Evolutionary conservation across 2,888 invertebrate genomes (phyloP).

Genomic region (Hemithea aestivaria): DNA sequence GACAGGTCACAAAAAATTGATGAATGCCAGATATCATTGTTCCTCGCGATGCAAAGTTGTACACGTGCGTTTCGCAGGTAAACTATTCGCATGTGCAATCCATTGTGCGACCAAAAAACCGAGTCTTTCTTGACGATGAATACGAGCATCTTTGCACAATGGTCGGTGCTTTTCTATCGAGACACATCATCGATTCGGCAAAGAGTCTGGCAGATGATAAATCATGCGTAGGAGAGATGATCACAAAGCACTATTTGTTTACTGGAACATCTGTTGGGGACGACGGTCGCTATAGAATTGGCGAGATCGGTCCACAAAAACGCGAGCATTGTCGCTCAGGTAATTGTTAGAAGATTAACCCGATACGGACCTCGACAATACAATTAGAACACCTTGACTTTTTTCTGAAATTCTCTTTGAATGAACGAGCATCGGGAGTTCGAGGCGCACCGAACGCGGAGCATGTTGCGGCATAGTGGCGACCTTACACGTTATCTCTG

Average conservation of each 20-base stretch:
- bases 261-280: constrained; percentile 68
- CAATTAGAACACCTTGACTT: constrained; percentile 67
- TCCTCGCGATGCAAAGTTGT: constrained; percentile 57
- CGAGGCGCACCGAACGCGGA: constrained; percentile 28
- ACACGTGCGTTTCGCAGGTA: constrained; percentile 77
- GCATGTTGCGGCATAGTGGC: constrained; percentile 55
- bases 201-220: constrained; percentile 50
- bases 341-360: constrained; percentile 74
- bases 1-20: constrained; percentile 35
- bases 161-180: constrained; percentile 49
- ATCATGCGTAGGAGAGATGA: constrained; percentile 71
- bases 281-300: constrained; percentile 52
- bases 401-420: constrained; percentile 36
- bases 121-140: constrained; percentile 62
- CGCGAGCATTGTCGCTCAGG: constrained; percentile 56
- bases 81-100: constrained; percentile 66
- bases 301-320: constrained; percentile 56
- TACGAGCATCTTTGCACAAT: constrained; percentile 70
- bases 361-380: constrained; percentile 61
- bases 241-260: constrained; percentile 65
- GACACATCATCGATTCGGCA: constrained; percentile 62
- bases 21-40: constrained; percentile 44
- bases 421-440: constrained; percentile 39
- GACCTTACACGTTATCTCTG: constrained; percentile 72
- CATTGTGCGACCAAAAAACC: constrained; percentile 62